Evolutionary conservation across 1,140 invertebrate species (phyloP).

Genomic region (Elysia chlorotica): DNA sequence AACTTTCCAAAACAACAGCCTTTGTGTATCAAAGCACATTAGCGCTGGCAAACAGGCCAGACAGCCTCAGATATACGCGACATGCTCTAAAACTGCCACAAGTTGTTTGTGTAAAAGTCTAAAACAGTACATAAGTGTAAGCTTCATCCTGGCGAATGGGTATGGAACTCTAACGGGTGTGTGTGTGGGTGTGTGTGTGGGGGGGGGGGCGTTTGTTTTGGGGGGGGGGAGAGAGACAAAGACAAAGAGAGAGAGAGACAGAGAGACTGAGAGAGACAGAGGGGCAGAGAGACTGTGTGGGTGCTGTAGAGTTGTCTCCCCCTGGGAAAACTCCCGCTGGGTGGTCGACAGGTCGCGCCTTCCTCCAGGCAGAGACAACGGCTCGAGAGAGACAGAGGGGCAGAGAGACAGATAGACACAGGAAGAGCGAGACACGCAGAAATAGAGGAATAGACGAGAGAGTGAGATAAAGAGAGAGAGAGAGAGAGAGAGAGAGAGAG

Average conservation of each 20-base stretch:
- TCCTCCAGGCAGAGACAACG: background rate
- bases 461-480: constrained; percentile 12
- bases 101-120: too few relatives aligned
- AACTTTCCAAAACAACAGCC: too few relatives aligned
- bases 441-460: background rate
- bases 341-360: background rate
- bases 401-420: constrained; percentile 1
- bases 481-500: constrained; percentile 23
- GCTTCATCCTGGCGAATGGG: too few relatives aligned
- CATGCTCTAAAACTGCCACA: too few relatives aligned
- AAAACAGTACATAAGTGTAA: too few relatives aligned
- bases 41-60: too few relatives aligned
- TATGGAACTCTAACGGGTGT: too few relatives aligned
- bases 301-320: background rate
- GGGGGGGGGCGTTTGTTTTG: too few relatives aligned
- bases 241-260: constrained; percentile 1
- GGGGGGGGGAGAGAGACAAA: too few relatives aligned
- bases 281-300: background rate
- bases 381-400: background rate
- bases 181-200: too few relatives aligned
- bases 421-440: constrained; percentile 10
- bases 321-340: background rate
- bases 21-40: too few relatives aligned
- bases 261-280: constrained; percentile 2
- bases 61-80: too few relatives aligned